phyloP scores from a whole-genome alignment of 2,888 invertebrate genomes.

The Parnassius apollo region DNA sequence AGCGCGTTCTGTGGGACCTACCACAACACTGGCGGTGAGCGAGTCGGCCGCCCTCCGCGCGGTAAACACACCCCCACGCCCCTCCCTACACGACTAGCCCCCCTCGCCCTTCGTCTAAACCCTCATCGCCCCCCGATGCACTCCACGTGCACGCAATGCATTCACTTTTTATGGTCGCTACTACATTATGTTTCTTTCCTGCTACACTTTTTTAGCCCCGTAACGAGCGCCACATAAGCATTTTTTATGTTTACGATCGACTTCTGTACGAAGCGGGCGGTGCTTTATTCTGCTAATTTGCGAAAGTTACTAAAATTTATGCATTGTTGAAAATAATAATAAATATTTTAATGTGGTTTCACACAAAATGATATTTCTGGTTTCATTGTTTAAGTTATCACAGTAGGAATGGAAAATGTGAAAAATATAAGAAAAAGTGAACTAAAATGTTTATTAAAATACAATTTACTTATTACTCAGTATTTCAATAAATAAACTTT shows the following conservation, averaged over 20 bases:
- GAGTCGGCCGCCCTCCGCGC: slow-evolving; percentile 66
- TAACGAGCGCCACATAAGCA: slow-evolving; percentile 74
- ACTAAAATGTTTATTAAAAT: too few relatives aligned
- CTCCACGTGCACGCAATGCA: slow-evolving; percentile 78
- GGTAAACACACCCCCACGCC: slow-evolving; percentile 74
- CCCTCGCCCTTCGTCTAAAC: slow-evolving; percentile 36
- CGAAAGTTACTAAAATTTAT: slow-evolving; percentile 46
- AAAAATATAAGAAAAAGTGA: too few relatives aligned
- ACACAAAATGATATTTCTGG: not conserved
- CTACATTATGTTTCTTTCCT: slow-evolving; percentile 76
- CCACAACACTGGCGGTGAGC: slow-evolving; percentile 81
- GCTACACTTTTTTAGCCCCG: slow-evolving; percentile 69
- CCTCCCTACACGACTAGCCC: slow-evolving; percentile 42
- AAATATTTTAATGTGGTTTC: not conserved
- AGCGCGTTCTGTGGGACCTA: slow-evolving; percentile 79
- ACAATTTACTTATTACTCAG: too few relatives aligned
- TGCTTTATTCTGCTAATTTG: slow-evolving; percentile 67
- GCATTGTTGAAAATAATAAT: slow-evolving; percentile 14
- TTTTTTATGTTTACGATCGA: slow-evolving; percentile 73
- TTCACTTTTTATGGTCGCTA: slow-evolving; percentile 76
- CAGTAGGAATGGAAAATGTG: too few relatives aligned
- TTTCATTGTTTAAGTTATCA: too few relatives aligned
- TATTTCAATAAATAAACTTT: too few relatives aligned
- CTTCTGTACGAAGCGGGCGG: slow-evolving; percentile 62
- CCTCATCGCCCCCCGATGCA: slow-evolving; percentile 50